Base-by-base conservation (phyloP, 2,888 invertebrate species). In the Eumacrocentrus americanus region DNA sequence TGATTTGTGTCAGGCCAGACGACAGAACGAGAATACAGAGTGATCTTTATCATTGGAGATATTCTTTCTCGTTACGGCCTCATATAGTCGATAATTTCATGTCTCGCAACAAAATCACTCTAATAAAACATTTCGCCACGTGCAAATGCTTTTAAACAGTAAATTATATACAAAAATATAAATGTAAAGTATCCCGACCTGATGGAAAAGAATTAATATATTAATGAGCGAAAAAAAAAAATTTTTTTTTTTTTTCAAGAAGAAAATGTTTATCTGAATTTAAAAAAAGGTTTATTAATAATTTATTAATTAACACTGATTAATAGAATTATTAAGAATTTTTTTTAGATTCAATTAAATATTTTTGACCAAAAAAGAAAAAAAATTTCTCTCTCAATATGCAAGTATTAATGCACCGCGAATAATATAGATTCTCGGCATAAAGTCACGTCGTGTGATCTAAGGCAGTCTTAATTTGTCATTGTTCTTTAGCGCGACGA, bases 131-230 rank as follows among this genome's bases (percentile, higher is more conserved):
- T 23, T 22, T 11, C 22, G 25, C 46, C 20, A 7, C 44, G 3
- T n/a, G 11, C 23, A 12, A 23, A 46, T 46, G 25, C 46, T 46
- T 23, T 23, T 46, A 23, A 18, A 22, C 46, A 55, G 23, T 44
- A 63, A 6, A 29, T 29, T 54, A 40, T 16, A 46, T 35, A 42
- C 37, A 58, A 34, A 42, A 68, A 66, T 67, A 64, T 68, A 68
- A 66, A 61, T 61, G 23, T 72, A 70, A 71, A 72, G 66, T 67
- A 64, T 70, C 58, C 64, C 58, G 64, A 68, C 69, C 67, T 66
- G 66, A 62, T 63, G 20, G 20, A 1, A 11, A 44, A 20, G 20
- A 9, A 44, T 11, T 20, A n/a, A 22, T 22, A 7, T 1, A 46
- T 46, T n/a, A n/a, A n/a, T n/a, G n/a, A n/a, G n/a, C 12, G 25